phyloP scores from a whole-genome alignment of 2,797 vertebrate species.

The Salarias fasciatus region DNA sequence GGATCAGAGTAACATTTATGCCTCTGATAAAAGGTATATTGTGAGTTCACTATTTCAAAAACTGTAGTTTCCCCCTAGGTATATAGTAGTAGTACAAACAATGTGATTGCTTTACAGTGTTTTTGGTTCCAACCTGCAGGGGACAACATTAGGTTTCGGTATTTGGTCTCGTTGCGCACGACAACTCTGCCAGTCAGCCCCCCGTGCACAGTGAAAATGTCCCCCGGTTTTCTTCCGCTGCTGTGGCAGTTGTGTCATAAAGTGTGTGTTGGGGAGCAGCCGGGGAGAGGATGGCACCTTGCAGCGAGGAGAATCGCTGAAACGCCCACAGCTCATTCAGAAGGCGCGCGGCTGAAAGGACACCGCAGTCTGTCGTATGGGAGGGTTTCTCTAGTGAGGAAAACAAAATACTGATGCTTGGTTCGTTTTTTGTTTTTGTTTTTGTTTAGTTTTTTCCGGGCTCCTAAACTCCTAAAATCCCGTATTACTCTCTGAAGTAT shows the following conservation, averaged over 20 bases:
- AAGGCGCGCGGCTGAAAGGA: constrained; percentile 36
- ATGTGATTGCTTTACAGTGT: too few species aligned
- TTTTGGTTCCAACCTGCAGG: too few species aligned
- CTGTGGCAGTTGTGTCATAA: constrained; percentile 59
- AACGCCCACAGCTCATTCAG: constrained; percentile 76
- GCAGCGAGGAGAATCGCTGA: constrained; percentile 79
- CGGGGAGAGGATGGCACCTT: constrained; percentile 69
- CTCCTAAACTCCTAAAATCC: background rate
- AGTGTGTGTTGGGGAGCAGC: constrained; percentile 39
- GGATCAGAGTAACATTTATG: too few species aligned
- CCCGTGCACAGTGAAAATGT: constrained; percentile 13
- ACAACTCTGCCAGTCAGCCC: constrained; percentile 1
- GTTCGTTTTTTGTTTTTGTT: too few species aligned
- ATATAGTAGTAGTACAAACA: too few species aligned
- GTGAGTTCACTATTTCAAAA: too few species aligned
- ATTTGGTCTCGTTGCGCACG: background rate
- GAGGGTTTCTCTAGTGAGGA: background rate
- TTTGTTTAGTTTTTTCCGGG: constrained; percentile 17
- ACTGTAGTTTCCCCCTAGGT: too few species aligned
- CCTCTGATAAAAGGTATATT: too few species aligned
- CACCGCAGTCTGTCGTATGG: constrained; percentile 23
- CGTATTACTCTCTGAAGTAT: background rate
- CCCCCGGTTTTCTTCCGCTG: constrained; percentile 42
- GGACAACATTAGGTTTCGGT: too few species aligned
- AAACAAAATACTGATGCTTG: constrained; percentile 8